These are phyloP conservation scores for Hybognathus amarus DNA, from an alignment of 2,797 vertebrate genomes.

Conservation along the genomic window DNA sequence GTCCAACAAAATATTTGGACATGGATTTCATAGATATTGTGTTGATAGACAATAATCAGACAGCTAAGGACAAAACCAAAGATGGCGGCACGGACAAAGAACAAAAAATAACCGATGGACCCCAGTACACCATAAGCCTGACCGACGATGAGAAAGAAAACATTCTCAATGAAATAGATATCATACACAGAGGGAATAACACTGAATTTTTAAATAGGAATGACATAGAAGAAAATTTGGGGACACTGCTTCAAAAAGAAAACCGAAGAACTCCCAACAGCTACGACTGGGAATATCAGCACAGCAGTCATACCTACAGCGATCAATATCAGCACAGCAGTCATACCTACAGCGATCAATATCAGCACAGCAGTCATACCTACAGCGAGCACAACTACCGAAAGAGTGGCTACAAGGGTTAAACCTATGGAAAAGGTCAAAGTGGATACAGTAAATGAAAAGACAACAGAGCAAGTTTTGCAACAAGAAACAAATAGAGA, in stretches of 20 bases:
- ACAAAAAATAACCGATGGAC: constrained; percentile 62
- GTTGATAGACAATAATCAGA: constrained; percentile 62
- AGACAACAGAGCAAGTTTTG: background rate
- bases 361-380: constrained; percentile 45
- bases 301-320: too few relatives aligned
- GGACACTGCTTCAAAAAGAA: constrained; percentile 15
- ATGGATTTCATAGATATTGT: constrained; percentile 60
- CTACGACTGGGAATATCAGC: constrained; percentile 22
- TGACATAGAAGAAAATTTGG: constrained; percentile 47
- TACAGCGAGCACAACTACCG: constrained; percentile 40
- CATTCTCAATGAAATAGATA: constrained; percentile 66
- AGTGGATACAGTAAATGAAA: constrained; percentile 3
- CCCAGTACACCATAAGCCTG: constrained; percentile 72
- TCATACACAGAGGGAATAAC: constrained; percentile 62
- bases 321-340: too few relatives aligned
- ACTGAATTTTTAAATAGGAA: constrained; percentile 58
- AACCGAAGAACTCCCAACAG: background rate
- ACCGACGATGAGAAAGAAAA: constrained; percentile 64
- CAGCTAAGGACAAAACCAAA: constrained; percentile 38
- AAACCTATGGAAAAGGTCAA: constrained; percentile 37
- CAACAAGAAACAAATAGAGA: constrained; percentile 34
- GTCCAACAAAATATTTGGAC: constrained; percentile 36
- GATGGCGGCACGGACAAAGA: constrained; percentile 17
- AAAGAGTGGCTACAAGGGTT: constrained; percentile 56
- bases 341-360: background rate